Conservation (phyloP, 2,888 invertebrate genomes). For the Temnothorax unifasciatus region DNA sequence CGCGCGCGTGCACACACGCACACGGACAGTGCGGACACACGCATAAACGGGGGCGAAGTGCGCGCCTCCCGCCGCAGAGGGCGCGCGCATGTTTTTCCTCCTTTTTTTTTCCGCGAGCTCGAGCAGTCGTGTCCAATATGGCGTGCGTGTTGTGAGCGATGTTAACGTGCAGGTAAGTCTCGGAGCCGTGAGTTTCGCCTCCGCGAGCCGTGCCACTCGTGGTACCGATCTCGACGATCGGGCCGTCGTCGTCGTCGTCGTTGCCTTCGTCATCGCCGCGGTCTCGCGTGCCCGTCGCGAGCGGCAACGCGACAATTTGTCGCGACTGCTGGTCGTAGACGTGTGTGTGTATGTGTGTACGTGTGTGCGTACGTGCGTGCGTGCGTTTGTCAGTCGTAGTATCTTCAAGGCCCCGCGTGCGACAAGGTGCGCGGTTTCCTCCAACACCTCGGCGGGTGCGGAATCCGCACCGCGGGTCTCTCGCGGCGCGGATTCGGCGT, state of each 20-base stretch:
- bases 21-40: too few species aligned
- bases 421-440: background rate
- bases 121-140: conserved; percentile 81
- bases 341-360: too few species aligned
- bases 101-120: conserved; percentile 43
- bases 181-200: background rate
- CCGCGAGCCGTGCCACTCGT: background rate
- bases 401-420: conserved; percentile 22
- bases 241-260: background rate
- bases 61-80: conserved; percentile 46
- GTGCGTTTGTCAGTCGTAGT: background rate
- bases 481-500: background rate
- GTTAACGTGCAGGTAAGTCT: conserved; percentile 79
- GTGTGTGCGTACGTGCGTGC: background rate
- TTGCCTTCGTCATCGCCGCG: background rate
- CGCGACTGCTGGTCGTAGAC: background rate
- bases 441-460: too few species aligned
- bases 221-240: background rate
- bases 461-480: background rate
- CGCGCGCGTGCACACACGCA: too few species aligned
- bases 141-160: conserved; percentile 79
- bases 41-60: conserved; percentile 23
- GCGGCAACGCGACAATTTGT: background rate
- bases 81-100: conserved; percentile 60
- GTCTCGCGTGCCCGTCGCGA: background rate